phyloP scores from a whole-genome alignment of 2,797 vertebrate species.

The Scleropages formosus region DNA sequence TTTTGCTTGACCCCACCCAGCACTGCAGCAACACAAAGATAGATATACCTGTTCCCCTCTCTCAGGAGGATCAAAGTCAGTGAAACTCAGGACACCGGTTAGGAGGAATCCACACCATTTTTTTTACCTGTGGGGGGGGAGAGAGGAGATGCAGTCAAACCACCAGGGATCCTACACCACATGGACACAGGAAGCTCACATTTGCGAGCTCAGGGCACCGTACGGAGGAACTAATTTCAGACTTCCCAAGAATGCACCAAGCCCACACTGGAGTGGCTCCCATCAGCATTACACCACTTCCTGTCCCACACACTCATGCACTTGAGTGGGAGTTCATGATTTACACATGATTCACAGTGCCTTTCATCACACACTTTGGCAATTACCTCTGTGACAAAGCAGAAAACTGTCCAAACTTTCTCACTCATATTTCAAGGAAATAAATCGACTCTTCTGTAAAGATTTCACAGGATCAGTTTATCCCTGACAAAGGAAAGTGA shows the following conservation, averaged over 20 bases:
- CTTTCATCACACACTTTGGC: not conserved
- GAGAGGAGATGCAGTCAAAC: conserved; percentile 16
- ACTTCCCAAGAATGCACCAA: not conserved
- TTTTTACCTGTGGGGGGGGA: conserved; percentile 13
- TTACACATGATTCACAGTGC: not conserved
- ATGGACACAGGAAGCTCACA: not conserved
- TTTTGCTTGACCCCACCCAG: not conserved
- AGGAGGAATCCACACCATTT: conserved; percentile 13
- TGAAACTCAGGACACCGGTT: conserved; percentile 8
- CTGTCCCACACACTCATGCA: not conserved
- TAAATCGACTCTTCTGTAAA: too few species aligned
- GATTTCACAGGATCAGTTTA: too few species aligned
- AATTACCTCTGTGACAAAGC: not conserved
- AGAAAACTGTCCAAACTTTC: too few species aligned
- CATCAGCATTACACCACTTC: not conserved
- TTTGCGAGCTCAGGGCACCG: not conserved
- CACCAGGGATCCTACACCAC: not conserved
- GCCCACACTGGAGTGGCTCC: not conserved
- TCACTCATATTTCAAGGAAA: not conserved
- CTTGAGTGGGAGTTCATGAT: not conserved
- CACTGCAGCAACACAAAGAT: not conserved
- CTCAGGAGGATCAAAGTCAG: not conserved
- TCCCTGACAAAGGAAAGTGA: too few species aligned
- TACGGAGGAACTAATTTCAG: not conserved
- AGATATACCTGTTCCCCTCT: not conserved